Conservation (phyloP, 2,113 vertebrate genomes). For the Nestor notabilis region DNA sequence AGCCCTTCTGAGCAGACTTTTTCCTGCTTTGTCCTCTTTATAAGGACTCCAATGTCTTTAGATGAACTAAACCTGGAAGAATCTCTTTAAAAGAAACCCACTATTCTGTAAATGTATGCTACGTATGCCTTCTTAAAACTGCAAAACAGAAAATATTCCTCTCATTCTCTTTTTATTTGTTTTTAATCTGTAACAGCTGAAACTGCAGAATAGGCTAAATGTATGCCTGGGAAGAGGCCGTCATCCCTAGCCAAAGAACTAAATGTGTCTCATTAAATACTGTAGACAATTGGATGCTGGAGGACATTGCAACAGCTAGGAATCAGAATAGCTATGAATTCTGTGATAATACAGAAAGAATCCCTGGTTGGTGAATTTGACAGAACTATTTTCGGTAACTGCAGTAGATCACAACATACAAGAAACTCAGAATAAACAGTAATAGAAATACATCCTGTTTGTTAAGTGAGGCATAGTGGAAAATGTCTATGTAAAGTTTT, state of each 20-base stretch:
- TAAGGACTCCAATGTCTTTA: background rate
- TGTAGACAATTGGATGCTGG: background rate
- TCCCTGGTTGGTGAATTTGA: background rate
- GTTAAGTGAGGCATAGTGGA: background rate
- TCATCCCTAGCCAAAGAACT: background rate
- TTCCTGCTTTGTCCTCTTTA: background rate
- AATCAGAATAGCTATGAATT: background rate
- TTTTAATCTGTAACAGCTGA: background rate
- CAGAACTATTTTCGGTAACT: background rate
- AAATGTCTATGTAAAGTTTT: background rate
- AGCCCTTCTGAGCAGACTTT: background rate
- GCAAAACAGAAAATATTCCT: background rate
- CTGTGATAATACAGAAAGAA: background rate
- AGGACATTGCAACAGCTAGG: background rate
- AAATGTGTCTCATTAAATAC: background rate
- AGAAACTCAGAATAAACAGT: background rate
- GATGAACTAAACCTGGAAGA: background rate
- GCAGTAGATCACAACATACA: background rate
- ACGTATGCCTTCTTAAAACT: background rate
- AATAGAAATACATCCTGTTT: background rate
- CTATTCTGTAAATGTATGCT: background rate
- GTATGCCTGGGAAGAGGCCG: background rate
- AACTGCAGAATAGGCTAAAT: background rate
- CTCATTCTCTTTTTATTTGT: background rate
- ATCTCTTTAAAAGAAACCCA: accelerated